Conservation (phyloP, 2,888 invertebrate genomes). For the Platycheirus rosarum region DNA sequence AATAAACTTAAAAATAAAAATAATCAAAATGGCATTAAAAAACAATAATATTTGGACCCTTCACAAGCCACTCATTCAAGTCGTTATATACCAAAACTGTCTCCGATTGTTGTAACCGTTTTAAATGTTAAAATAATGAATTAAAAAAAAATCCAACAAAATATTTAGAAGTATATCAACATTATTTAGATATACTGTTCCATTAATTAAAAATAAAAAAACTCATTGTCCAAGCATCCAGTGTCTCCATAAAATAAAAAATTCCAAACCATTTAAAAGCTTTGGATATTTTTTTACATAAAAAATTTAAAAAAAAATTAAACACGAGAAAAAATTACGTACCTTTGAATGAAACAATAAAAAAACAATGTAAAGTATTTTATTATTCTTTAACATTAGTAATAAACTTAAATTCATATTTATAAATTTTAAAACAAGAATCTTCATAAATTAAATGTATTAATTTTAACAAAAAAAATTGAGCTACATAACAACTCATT, state of each 20-base stretch:
- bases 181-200: conserved; percentile 3
- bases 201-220: conserved; percentile 28
- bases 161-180: conserved; percentile 13
- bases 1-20: conserved; percentile 78
- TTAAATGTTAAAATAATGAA: conserved; percentile 58
- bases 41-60: conserved; percentile 58
- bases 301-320: conserved; percentile 30
- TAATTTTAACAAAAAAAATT: conserved; percentile 40
- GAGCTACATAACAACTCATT: conserved; percentile 13
- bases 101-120: conserved; percentile 61
- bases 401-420: conserved; percentile 45
- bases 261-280: conserved; percentile 61
- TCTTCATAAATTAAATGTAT: conserved; percentile 59
- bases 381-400: conserved; percentile 52
- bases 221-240: conserved; percentile 66
- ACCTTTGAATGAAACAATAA: conserved; percentile 72
- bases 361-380: conserved; percentile 54
- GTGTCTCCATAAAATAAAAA: conserved; percentile 65
- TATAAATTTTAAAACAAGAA: conserved; percentile 33
- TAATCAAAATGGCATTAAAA: neutral
- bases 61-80: conserved; percentile 56
- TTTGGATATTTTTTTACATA: conserved; percentile 74
- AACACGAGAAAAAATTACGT: conserved; percentile 49
- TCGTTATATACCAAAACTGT: conserved; percentile 61
- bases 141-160: conserved; percentile 18